Conservation (phyloP, 2,797 vertebrate species). For the Scomberomorus guttatus region DNA sequence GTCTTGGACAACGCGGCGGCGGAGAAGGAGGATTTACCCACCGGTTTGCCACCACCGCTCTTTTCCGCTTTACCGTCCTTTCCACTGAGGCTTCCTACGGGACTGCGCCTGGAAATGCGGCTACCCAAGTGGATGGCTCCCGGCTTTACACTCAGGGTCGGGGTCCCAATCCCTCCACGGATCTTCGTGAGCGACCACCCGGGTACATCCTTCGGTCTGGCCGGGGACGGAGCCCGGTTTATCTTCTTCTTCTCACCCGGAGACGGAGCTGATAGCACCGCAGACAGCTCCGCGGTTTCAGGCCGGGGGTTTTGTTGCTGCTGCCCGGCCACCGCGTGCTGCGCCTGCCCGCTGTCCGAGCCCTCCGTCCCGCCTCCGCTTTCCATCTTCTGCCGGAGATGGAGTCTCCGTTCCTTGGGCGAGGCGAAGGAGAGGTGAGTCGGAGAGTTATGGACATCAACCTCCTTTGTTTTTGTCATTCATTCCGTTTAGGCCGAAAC, state of each 20-base stretch:
- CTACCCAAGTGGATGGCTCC: conserved; percentile 85
- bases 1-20: conserved; percentile 62
- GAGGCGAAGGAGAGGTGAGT: conserved; percentile 84
- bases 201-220: conserved; percentile 93
- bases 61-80: conserved; percentile 85
- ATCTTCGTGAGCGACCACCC: conserved; percentile 94
- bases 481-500: conserved; percentile 82
- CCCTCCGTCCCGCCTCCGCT: conserved; percentile 82
- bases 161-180: conserved; percentile 86
- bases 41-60: conserved; percentile 63
- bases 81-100: conserved; percentile 65
- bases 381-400: conserved; percentile 88
- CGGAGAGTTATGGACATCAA: conserved; percentile 84
- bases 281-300: conserved; percentile 55
- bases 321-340: conserved; percentile 64
- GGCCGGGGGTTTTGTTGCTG: conserved; percentile 50
- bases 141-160: conserved; percentile 83
- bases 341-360: conserved; percentile 74
- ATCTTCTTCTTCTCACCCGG: conserved; percentile 89
- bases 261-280: conserved; percentile 59
- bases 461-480: conserved; percentile 91
- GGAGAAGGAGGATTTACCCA: conserved; percentile 77
- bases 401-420: conserved; percentile 86
- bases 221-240: conserved; percentile 94
- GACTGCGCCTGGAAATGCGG: conserved; percentile 84